phyloP scores from a whole-genome alignment of 2,113 vertebrate species.

The Casuarius casuarius region DNA sequence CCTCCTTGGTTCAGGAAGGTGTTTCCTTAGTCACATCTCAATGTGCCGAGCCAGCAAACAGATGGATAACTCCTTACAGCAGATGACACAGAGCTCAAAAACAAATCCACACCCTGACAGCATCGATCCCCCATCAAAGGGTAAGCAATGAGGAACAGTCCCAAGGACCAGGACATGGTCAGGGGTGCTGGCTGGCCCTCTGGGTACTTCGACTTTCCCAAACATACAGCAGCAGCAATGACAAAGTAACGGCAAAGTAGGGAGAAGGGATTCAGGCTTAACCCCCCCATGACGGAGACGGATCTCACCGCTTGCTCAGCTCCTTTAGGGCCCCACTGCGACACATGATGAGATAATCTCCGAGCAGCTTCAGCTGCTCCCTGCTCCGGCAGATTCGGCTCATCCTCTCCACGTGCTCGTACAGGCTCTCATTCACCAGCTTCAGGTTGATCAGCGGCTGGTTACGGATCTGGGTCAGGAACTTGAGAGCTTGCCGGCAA shows the following conservation, averaged over 20 bases:
- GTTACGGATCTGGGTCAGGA: slow-evolving; percentile 83
- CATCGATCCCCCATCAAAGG: fast-evolving
- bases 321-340: slow-evolving; percentile 88
- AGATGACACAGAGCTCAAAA: background rate
- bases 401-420: slow-evolving; percentile 86
- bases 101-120: background rate
- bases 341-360: slow-evolving; percentile 90
- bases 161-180: background rate
- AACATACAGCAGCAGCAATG: background rate
- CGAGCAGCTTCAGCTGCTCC: slow-evolving; percentile 89
- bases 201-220: background rate
- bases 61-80: background rate
- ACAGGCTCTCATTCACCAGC: slow-evolving; percentile 86
- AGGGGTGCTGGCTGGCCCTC: background rate
- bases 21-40: slow-evolving; percentile 46
- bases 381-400: slow-evolving; percentile 74
- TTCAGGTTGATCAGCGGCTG: slow-evolving; percentile 91
- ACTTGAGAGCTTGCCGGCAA: slow-evolving; percentile 83
- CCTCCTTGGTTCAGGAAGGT: background rate
- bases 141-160: background rate
- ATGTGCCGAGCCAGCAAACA: background rate
- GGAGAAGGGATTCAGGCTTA: background rate
- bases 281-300: background rate
- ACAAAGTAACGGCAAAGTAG: background rate
- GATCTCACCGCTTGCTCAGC: slow-evolving; percentile 76